Conservation (phyloP, 2,113 vertebrate species). For the Cervus canadensis region DNA sequence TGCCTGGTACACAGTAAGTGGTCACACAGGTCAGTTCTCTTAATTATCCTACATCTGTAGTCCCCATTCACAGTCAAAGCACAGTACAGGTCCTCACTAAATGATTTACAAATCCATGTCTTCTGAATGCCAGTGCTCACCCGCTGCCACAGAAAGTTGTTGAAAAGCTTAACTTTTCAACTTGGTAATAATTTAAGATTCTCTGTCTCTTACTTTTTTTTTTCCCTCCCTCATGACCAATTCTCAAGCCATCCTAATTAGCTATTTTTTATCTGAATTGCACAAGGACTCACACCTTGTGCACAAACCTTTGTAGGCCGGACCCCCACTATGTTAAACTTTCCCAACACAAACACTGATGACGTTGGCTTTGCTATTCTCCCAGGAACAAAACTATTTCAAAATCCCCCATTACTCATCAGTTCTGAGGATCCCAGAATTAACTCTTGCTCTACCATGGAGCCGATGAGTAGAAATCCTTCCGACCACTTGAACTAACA, state of each 20-base stretch:
- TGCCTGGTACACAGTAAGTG: background rate
- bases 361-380: background rate
- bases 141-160: background rate
- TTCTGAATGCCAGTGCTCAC: background rate
- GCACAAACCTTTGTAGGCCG: background rate
- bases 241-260: conserved; percentile 20
- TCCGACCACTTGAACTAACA: background rate
- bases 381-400: conserved; percentile 42
- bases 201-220: background rate
- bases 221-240: background rate
- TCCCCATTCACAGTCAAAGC: background rate
- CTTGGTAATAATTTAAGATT: conserved; percentile 11
- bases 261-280: background rate
- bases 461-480: background rate
- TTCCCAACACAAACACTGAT: conserved; percentile 24
- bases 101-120: background rate
- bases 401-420: conserved; percentile 52
- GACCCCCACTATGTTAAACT: background rate
- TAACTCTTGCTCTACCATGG: background rate
- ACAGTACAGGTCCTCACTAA: background rate
- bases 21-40: background rate
- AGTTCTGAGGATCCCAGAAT: conserved; percentile 5
- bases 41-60: background rate
- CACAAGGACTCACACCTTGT: conserved; percentile 29
- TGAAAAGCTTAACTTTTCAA: background rate